Conservation (phyloP, 2,797 vertebrate species). For the Alauda arvensis region DNA sequence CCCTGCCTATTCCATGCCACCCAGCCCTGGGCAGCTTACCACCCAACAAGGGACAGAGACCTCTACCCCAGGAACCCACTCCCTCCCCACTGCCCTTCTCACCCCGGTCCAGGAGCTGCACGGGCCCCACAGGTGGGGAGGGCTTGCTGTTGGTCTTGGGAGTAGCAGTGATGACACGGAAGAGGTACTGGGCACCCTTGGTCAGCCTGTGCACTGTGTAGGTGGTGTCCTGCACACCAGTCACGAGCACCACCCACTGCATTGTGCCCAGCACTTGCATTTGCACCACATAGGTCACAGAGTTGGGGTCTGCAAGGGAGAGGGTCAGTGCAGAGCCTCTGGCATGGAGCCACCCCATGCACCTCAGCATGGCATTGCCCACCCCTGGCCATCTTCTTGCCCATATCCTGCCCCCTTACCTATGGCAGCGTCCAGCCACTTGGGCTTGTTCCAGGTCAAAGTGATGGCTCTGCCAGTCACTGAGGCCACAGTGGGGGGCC, state of each 20-base stretch:
- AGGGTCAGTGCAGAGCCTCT: neutral
- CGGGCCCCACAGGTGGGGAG: conserved; percentile 80
- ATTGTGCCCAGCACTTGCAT: conserved; percentile 91
- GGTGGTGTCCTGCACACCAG: conserved; percentile 80
- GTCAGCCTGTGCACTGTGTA: conserved; percentile 82
- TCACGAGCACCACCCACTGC: conserved; percentile 89
- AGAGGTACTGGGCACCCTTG: conserved; percentile 86
- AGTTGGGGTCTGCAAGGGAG: conserved; percentile 77
- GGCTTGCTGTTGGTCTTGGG: conserved; percentile 94
- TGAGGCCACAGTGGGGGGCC: conserved; percentile 80
- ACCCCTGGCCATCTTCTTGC: neutral
- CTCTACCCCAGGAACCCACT: neutral
- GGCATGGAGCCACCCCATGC: fast-evolving
- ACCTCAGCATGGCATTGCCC: fast-evolving
- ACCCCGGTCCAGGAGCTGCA: conserved; percentile 85
- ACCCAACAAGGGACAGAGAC: neutral
- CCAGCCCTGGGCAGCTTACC: neutral
- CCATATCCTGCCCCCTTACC: conserved; percentile 70
- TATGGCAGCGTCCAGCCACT: conserved; percentile 89
- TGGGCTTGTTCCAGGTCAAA: conserved; percentile 89
- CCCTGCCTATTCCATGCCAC: fast-evolving
- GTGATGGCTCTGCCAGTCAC: conserved; percentile 90
- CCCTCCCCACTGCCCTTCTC: neutral
- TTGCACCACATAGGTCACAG: conserved; percentile 90
- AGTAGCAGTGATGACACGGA: conserved; percentile 90